phyloP scores from a whole-genome alignment of 2,888 invertebrate species.

The Eretmocerus hayati region DNA sequence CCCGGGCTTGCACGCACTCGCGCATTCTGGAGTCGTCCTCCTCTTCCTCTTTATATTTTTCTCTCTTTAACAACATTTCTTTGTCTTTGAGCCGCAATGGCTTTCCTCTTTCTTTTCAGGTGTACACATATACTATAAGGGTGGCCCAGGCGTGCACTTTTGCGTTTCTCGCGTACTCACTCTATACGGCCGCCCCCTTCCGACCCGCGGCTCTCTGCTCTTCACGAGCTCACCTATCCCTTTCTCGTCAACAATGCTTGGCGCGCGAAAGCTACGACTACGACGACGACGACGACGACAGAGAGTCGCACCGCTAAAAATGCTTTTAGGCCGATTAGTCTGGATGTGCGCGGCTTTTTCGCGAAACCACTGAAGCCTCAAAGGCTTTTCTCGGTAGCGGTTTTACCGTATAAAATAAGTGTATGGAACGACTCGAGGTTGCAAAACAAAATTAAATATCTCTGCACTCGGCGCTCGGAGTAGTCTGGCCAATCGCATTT shows the following conservation, averaged over 20 bases:
- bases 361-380: background rate
- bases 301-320: constrained; percentile 30
- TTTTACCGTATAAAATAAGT: background rate
- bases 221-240: background rate
- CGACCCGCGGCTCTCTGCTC: too few relatives aligned
- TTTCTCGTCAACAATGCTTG: constrained; percentile 7
- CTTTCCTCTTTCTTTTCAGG: constrained; percentile 18
- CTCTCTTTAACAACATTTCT: constrained; percentile 8
- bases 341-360: constrained; percentile 28
- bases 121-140: too few relatives aligned
- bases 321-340: constrained; percentile 44
- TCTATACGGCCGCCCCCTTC: too few relatives aligned
- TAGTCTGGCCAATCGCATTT: too few relatives aligned
- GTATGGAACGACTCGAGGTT: background rate
- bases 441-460: background rate
- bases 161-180: background rate
- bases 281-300: too few relatives aligned
- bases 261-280: constrained; percentile 1
- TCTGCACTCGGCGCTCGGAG: too few relatives aligned
- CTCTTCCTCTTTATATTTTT: background rate
- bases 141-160: too few relatives aligned
- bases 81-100: constrained; percentile 13
- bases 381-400: constrained; percentile 2
- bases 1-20: constrained; percentile 12
- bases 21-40: background rate